Base-by-base conservation (phyloP, 2,888 invertebrate genomes). In the Digitonthophagus gazella region DNA sequence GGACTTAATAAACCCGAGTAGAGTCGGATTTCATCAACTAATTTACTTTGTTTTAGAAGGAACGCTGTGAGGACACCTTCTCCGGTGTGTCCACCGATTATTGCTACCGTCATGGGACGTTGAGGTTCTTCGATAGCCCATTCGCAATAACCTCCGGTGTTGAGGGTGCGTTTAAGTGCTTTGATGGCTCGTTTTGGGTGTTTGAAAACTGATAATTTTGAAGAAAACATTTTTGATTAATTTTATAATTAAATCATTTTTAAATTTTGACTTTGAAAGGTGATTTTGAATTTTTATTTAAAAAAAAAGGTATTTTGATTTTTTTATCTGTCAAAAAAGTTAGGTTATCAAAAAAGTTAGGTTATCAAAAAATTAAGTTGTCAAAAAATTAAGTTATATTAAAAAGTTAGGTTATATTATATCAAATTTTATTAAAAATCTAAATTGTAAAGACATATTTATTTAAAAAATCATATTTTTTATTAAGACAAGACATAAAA, bases 21-120 rank as follows among this genome's bases (percentile, higher is more conserved):
- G 5, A 83, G 69, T 28, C 81, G 72, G 15, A 83, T 68, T 70
- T 81, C 81, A 3, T 79, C 74, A 15, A 82, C 74, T 3, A 75
- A 19, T 0, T 76, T 75, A 66, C 75, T 76, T 71, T 80, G 79
- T 71, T 82, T 82, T 19, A 82, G 71, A 5, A 81, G 72, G 1
- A 82, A 69, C 15, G 78, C 78, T 1, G 78, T 68, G 1, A 72
- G 64, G 64, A 71, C 67, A 3, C 73, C 73, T 65, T 73, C 73
- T 15, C 65, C 63, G 4, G 73, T 72, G 56, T 71, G 71, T 15
- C 69, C 73, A 15, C 73, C 75, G 6, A 71, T 72, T 22, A 76
- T 56, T 6, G 75, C 69, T 6, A 76, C 72, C 5, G 71, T 65
- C 54, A 73, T 67, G 2, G 71, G 73, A 2, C 58, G 58, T 18